A percentile compares a stretch with the other conserved stretches of the same genome.
Evolutionary conservation across 2,797 vertebrate genomes (phyloP).

Genomic region (Silurus lanzhouensis): DNA sequence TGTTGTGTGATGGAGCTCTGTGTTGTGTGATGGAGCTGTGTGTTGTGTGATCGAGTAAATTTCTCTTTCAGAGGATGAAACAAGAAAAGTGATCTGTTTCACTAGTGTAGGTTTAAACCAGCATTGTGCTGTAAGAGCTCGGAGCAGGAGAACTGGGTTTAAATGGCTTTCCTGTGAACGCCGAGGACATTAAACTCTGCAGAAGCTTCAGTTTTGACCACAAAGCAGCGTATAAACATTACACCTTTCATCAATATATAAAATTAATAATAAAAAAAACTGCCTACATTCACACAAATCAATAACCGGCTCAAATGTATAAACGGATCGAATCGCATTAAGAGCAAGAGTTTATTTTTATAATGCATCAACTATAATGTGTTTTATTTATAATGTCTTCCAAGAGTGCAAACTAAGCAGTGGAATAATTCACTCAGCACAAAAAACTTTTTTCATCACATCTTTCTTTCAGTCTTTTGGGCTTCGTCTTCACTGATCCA

Average conservation of each 20-base stretch:
- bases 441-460: not conserved
- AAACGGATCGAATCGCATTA: not conserved
- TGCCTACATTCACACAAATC: not conserved
- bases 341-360: not conserved
- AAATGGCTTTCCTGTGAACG: not conserved
- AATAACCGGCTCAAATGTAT: not conserved
- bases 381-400: not conserved
- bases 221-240: not conserved
- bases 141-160: not conserved
- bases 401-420: not conserved
- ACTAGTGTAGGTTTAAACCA: not conserved
- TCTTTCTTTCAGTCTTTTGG: too few species aligned
- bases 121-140: too few species aligned
- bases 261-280: not conserved
- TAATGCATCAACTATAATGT: not conserved
- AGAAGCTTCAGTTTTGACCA: not conserved
- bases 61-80: constrained; percentile 4
- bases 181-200: not conserved
- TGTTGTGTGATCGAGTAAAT: too few species aligned
- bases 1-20: too few species aligned
- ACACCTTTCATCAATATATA: not conserved
- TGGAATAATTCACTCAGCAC: not conserved
- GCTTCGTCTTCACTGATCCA: too few species aligned
- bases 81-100: constrained; percentile 6
- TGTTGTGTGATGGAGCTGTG: too few species aligned